A percentile compares a stretch with the other conserved stretches of the same genome.
Conservation (phyloP, 2,797 vertebrate genomes). For the Sebastes diaconus region DNA sequence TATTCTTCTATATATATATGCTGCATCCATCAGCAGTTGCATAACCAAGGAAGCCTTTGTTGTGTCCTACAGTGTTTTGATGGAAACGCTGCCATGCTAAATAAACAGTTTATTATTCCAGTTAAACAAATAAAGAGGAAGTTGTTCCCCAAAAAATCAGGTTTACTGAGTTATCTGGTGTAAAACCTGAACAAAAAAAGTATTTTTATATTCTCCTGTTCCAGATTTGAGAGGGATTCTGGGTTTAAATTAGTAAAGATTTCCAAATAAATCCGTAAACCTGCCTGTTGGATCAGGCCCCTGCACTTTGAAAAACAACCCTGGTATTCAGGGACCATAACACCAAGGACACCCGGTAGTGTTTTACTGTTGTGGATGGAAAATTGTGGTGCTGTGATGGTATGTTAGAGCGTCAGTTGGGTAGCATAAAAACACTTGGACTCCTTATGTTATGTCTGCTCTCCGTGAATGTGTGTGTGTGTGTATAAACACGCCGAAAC, state of each 20-base stretch:
- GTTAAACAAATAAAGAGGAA: slow-evolving; percentile 18
- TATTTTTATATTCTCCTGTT: background rate
- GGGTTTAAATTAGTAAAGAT: background rate
- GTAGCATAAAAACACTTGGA: slow-evolving; percentile 79
- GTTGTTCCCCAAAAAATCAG: background rate
- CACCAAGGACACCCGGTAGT: slow-evolving; percentile 72
- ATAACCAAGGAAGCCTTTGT: slow-evolving; percentile 31
- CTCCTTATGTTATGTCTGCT: slow-evolving; percentile 79
- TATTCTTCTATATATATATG: slow-evolving; percentile 8
- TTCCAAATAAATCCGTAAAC: slow-evolving; percentile 31
- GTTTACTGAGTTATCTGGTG: background rate
- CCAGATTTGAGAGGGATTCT: background rate
- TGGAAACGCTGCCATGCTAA: slow-evolving; percentile 24
- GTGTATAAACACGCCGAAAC: slow-evolving; percentile 70
- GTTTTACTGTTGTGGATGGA: slow-evolving; percentile 82
- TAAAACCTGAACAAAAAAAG: background rate
- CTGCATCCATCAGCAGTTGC: background rate
- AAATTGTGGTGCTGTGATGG: slow-evolving; percentile 79
- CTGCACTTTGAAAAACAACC: slow-evolving; percentile 16
- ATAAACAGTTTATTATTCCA: slow-evolving; percentile 38
- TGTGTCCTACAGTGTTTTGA: slow-evolving; percentile 9
- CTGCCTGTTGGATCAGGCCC: slow-evolving; percentile 1
- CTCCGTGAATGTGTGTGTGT: slow-evolving; percentile 45
- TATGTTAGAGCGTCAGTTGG: slow-evolving; percentile 78
- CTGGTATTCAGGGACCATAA: slow-evolving; percentile 26